Evolutionary conservation across 2,113 vertebrate species (phyloP).

Genomic region (Sinocyclocheilus maitianheensis): DNA sequence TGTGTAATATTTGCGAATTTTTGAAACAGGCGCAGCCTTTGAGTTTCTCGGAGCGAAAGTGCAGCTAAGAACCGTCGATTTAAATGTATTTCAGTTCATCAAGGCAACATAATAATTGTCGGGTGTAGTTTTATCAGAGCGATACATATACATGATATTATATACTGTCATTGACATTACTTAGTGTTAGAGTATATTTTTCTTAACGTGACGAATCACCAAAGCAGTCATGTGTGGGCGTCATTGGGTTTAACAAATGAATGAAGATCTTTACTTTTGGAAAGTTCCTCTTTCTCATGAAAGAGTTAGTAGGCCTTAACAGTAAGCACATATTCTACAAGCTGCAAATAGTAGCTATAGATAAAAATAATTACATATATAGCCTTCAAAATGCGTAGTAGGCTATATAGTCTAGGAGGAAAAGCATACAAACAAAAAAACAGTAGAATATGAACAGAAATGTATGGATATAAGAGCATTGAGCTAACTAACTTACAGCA

Average conservation of each 20-base stretch:
- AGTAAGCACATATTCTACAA: neutral
- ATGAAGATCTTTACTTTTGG: constrained; percentile 53
- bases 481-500: neutral
- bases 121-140: constrained; percentile 65
- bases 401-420: too few relatives aligned
- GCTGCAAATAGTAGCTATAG: neutral
- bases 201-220: constrained; percentile 78
- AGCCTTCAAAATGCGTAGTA: too few relatives aligned
- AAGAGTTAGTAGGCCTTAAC: neutral
- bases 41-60: constrained; percentile 10
- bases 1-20: constrained; percentile 83
- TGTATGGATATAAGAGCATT: neutral
- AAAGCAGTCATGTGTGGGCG: constrained; percentile 72
- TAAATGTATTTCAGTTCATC: constrained; percentile 3
- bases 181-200: constrained; percentile 65
- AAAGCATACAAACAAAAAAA: too few relatives aligned
- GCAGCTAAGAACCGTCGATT: neutral
- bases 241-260: constrained; percentile 73
- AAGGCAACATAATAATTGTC: constrained; percentile 74
- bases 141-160: neutral
- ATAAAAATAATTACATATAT: neutral
- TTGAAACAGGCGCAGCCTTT: constrained; percentile 57
- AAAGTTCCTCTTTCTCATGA: constrained; percentile 32
- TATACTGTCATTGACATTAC: constrained; percentile 61
- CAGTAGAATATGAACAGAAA: neutral